Percentiles rank a stretch among this genome's conserved stretches.
phyloP scores from a whole-genome alignment of 2,113 vertebrate genomes.

The Cyprinodon tularosa region DNA sequence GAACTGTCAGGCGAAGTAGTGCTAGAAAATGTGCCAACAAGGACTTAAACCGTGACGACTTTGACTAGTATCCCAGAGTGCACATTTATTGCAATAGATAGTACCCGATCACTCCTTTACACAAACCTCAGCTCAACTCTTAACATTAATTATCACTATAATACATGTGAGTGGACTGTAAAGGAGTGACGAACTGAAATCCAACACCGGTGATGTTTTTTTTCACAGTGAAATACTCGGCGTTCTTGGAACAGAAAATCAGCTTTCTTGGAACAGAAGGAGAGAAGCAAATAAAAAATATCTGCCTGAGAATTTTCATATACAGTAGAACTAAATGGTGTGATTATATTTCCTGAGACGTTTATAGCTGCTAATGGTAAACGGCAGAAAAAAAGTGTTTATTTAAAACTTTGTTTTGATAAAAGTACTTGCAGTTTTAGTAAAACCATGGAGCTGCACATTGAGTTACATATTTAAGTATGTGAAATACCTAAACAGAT shows the following conservation, averaged over 20 bases:
- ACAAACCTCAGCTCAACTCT: constrained; percentile 11
- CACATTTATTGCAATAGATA: constrained; percentile 1
- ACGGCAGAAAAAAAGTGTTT: background rate
- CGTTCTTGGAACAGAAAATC: background rate
- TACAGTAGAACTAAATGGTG: background rate
- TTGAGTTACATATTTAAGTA: background rate
- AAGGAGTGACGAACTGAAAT: background rate
- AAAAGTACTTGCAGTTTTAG: background rate
- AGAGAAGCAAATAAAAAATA: background rate
- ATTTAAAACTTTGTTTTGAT: background rate
- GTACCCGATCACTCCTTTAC: background rate
- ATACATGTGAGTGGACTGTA: background rate
- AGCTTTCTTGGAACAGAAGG: background rate
- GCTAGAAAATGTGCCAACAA: constrained; percentile 5
- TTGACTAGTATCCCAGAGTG: constrained; percentile 3
- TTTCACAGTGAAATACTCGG: background rate
- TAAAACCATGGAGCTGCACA: background rate
- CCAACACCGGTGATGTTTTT: background rate
- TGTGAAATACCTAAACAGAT: too few species aligned
- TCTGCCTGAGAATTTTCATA: background rate
- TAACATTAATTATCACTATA: constrained; percentile 16
- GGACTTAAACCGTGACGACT: background rate
- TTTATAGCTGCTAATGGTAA: background rate
- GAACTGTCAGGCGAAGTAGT: background rate
- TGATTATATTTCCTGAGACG: background rate